A percentile compares a stretch with the other conserved stretches of the same genome.
Evolutionary conservation across 2,113 vertebrate species (phyloP).

Genomic region (Galemys pyrenaicus): DNA sequence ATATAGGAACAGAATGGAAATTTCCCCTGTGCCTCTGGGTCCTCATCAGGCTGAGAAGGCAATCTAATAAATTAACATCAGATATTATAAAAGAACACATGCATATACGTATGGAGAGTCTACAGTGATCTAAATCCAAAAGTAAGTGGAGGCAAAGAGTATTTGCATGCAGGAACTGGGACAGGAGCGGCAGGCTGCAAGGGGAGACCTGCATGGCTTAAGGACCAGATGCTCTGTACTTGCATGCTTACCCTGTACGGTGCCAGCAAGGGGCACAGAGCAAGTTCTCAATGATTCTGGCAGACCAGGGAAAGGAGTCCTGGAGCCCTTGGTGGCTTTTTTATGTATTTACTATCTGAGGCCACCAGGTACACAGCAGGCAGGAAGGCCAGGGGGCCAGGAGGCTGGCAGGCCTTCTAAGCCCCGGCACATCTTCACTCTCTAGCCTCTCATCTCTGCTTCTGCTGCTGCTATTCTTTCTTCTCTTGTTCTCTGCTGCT

Average conservation of each 20-base stretch:
- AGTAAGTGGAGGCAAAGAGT: background rate
- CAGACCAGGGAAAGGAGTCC: too few species aligned
- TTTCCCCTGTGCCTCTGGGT: background rate
- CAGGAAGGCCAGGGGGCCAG: too few species aligned
- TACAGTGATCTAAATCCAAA: background rate
- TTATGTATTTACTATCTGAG: too few species aligned
- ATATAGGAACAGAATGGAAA: background rate
- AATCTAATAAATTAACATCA: background rate
- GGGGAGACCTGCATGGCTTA: background rate
- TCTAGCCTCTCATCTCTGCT: too few species aligned
- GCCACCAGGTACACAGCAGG: too few species aligned
- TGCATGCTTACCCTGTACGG: background rate
- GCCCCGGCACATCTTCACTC: too few species aligned
- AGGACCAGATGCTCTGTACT: background rate
- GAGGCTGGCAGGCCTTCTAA: too few species aligned
- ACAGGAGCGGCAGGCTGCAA: background rate
- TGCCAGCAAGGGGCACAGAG: too few species aligned
- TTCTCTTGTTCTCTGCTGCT: too few species aligned
- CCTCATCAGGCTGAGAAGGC: background rate
- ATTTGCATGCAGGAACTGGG: background rate
- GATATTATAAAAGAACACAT: background rate
- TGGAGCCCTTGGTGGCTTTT: too few species aligned
- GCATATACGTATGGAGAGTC: background rate
- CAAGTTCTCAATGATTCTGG: too few species aligned
- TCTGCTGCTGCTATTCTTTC: too few species aligned